Base-by-base conservation (phyloP, 1,140 invertebrate species). In the Temnothorax curvispinosus region DNA sequence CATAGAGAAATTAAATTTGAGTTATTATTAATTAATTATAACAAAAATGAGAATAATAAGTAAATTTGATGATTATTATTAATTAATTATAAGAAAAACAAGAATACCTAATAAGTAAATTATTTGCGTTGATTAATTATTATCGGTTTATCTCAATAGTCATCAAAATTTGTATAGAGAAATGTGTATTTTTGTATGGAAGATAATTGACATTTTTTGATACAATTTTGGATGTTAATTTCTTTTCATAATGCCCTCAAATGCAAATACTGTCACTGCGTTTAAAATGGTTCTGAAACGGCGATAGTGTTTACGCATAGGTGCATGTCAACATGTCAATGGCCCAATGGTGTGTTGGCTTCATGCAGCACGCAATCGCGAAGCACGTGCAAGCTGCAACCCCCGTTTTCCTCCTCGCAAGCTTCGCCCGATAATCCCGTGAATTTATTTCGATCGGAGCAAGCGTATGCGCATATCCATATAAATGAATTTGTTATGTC, bases 331-430 rank as follows among this genome's bases (percentile, higher is more conserved):
- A 82, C 85, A 69, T 72, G 86, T 87, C 86, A 87, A 87, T 67
- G 86, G 67, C 86, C 80, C 44, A 85, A 58, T 85, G 69, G 78
- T 62, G 52, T 84, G 56, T 74, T 75, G 60, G 21, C 47, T 71
- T 85, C 50, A 74, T 58, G 67, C 80, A 65, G 50, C 80, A 85
- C 86, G 86, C 86, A 87, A 87, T 87, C 80, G 71, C 80, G 67
- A 62, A 87, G 69, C 86, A 87, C 80, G 86, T 87, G 86, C 69
- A 60, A 67, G 35, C 69, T 81, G 64, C 64, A 84, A 47, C 21
- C 35, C n/a, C 11, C 50, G 32, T 56, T 50, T 58, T 18, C 11
- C 67, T 35, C 41, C 18, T n/a, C n/a, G 21, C 35, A 38, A 84
- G 13, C 80, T 82, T 60, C 15, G 27, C 4, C 69, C 80, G 54